Percentiles rank a stretch among this genome's conserved stretches.
phyloP scores from a whole-genome alignment of 2,797 vertebrate species.

The Zenarchopterus dispar region DNA sequence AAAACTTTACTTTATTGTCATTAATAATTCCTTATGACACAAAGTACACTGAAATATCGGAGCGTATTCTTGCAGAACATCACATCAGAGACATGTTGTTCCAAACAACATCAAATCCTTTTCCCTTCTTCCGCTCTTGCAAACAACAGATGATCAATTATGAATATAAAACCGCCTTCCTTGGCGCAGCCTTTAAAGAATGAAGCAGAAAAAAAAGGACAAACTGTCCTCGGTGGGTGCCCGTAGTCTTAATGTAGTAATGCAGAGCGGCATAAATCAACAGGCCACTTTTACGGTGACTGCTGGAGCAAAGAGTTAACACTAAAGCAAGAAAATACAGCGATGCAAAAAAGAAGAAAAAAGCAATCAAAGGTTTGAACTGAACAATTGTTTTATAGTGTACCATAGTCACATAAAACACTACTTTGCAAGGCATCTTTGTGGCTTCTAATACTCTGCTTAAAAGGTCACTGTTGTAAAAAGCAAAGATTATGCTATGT shows the following conservation, averaged over 20 bases:
- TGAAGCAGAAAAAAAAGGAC: constrained; percentile 1
- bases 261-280: not conserved
- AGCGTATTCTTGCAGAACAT: not conserved
- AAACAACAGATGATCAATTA: constrained; percentile 17
- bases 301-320: not conserved
- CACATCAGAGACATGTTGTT: not conserved
- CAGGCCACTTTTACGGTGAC: not conserved
- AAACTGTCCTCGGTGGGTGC: not conserved
- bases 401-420: no score
- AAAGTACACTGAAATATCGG: not conserved
- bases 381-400: no score
- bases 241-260: not conserved
- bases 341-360: not conserved
- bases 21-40: not conserved
- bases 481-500: no score
- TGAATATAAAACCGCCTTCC: not conserved
- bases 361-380: no score
- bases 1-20: no score
- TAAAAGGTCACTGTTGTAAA: no score
- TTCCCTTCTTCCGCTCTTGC: not conserved
- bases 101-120: not conserved
- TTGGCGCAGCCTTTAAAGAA: constrained; percentile 1
- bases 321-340: not conserved
- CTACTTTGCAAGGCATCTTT: no score
- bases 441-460: no score